phyloP scores from a whole-genome alignment of 2,888 invertebrate species.

The Alloplasta piceator region DNA sequence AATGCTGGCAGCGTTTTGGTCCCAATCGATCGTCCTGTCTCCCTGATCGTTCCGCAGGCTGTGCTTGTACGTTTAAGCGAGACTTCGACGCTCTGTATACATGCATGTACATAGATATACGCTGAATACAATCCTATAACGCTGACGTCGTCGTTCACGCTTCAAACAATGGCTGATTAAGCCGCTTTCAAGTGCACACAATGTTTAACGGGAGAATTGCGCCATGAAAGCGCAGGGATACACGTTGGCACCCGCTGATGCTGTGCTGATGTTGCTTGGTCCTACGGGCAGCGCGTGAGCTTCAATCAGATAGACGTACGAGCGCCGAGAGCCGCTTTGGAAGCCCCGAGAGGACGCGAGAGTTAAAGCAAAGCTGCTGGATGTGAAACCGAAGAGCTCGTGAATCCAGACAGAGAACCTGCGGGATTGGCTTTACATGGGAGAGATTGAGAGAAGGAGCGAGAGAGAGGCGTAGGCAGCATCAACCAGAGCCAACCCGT shows the following conservation, averaged over 20 bases:
- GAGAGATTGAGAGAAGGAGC: too few species aligned
- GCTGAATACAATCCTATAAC: constrained; percentile 19
- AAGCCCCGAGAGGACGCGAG: constrained; percentile 46
- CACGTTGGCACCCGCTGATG: constrained; percentile 52
- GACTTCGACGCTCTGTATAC: constrained; percentile 25
- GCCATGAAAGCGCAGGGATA: constrained; percentile 27
- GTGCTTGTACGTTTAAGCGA: constrained; percentile 33
- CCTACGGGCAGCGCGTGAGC: constrained; percentile 64
- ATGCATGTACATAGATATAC: constrained; percentile 8
- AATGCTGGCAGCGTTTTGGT: constrained; percentile 14
- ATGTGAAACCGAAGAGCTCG: constrained; percentile 9
- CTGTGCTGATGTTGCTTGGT: constrained; percentile 56
- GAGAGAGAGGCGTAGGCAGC: constrained; percentile 32
- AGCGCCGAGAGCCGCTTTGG: constrained; percentile 58
- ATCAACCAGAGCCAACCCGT: constrained; percentile 64
- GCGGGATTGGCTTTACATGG: constrained; percentile 32
- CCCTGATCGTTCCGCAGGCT: constrained; percentile 25
- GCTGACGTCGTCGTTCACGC: constrained; percentile 60
- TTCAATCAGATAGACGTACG: constrained; percentile 75
- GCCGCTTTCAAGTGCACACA: constrained; percentile 78
- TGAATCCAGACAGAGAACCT: constrained; percentile 34
- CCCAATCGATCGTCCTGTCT: constrained; percentile 28
- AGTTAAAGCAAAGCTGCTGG: constrained; percentile 33
- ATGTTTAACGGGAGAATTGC: constrained; percentile 68
- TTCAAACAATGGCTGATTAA: constrained; percentile 79